Conservation (phyloP, 2,113 vertebrate species). For the Jacana jacana region DNA sequence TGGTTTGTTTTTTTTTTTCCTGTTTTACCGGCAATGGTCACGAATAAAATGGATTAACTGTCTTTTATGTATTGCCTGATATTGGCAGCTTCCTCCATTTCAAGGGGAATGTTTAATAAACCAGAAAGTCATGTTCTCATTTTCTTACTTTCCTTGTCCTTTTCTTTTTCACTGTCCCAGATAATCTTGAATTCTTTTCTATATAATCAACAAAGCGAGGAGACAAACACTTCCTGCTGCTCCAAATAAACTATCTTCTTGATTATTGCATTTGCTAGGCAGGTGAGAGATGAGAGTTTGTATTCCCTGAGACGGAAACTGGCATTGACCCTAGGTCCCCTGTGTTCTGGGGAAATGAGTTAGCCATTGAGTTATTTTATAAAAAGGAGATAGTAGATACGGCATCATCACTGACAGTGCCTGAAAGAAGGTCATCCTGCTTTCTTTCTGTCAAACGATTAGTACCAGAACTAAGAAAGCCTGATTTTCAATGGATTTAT, state of each 20-base stretch:
- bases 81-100: background rate
- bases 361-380: background rate
- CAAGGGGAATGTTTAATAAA: background rate
- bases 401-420: background rate
- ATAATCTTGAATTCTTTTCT: background rate
- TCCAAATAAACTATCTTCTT: slow-evolving; percentile 25
- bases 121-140: background rate
- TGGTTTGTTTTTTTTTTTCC: background rate
- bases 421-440: background rate
- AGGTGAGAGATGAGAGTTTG: slow-evolving; percentile 23
- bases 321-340: background rate
- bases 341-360: background rate
- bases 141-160: background rate
- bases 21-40: background rate
- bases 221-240: background rate
- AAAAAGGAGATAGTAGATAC: background rate
- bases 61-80: background rate
- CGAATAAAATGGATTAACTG: background rate
- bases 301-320: slow-evolving; percentile 42
- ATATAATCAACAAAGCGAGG: background rate
- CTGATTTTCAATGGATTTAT: background rate
- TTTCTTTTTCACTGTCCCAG: background rate
- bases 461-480: background rate
- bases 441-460: slow-evolving; percentile 11
- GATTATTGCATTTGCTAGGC: slow-evolving; percentile 21